Conservation (phyloP, 1,140 invertebrate species). For the Ruditapes philippinarum region DNA sequence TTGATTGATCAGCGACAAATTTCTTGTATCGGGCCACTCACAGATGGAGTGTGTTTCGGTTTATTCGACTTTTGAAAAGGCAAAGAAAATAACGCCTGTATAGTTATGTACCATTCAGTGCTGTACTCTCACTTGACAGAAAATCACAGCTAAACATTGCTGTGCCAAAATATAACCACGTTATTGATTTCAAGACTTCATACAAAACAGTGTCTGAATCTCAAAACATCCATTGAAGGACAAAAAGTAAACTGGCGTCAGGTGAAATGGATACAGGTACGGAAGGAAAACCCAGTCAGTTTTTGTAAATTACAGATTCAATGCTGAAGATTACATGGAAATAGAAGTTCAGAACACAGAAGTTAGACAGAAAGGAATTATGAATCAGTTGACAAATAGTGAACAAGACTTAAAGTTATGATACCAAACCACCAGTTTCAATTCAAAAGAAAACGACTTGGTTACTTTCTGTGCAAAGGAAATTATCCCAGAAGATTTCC, state of each 20-base stretch:
- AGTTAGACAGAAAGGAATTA: slow-evolving; percentile 9
- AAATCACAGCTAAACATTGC: too few species aligned
- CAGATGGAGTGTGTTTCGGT: too few species aligned
- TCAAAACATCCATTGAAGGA: slow-evolving; percentile 20
- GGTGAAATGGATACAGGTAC: slow-evolving; percentile 57
- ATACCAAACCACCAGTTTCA: slow-evolving; percentile 36
- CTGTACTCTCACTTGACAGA: too few species aligned
- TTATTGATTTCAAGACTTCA: too few species aligned
- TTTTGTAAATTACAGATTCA: slow-evolving; percentile 58
- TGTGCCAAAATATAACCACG: too few species aligned
- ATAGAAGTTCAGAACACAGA: slow-evolving; percentile 41
- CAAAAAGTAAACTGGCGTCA: slow-evolving; percentile 59
- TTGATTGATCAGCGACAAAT: too few species aligned
- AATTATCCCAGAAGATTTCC: slow-evolving; percentile 50
- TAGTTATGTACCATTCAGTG: too few species aligned
- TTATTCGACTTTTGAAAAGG: too few species aligned
- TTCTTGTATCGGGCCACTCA: too few species aligned
- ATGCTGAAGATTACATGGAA: not conserved
- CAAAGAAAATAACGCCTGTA: too few species aligned
- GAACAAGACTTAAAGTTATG: slow-evolving; percentile 34
- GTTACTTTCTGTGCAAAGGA: slow-evolving; percentile 45
- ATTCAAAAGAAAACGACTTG: slow-evolving; percentile 44
- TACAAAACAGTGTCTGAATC: slow-evolving; percentile 30
- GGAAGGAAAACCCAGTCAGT: slow-evolving; percentile 31
- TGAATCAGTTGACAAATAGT: not conserved